Conservation (phyloP, 2,113 vertebrate species). For the Cisticola juncidis region DNA sequence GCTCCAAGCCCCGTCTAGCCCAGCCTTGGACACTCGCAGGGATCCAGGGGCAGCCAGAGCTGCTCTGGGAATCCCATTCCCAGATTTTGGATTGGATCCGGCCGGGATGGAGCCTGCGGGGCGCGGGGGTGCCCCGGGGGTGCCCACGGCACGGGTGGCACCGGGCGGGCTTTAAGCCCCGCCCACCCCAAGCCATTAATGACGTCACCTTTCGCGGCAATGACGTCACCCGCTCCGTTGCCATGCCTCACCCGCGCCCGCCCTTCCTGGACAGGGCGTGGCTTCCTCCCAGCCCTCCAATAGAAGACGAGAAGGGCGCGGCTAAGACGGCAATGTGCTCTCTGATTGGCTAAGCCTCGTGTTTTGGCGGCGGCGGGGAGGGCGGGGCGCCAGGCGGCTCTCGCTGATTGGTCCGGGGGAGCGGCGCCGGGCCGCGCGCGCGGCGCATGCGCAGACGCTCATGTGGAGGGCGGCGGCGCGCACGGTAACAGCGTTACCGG, state of each 20-base stretch:
- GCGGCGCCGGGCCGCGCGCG: accelerated
- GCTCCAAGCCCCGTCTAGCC: background rate
- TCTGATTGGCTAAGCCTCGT: background rate
- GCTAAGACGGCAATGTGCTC: accelerated
- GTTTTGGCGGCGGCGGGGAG: background rate
- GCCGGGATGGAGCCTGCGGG: accelerated
- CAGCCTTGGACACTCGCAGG: too few relatives aligned
- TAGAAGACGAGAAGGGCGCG: accelerated
- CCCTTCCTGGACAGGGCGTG: background rate
- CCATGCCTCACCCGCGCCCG: background rate
- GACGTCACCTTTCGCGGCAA: accelerated
- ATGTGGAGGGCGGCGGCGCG: background rate
- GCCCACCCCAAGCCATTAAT: accelerated
- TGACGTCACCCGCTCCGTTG: background rate
- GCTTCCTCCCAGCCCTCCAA: accelerated
- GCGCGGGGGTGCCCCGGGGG: background rate
- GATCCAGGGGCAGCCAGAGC: too few relatives aligned
- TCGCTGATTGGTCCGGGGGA: background rate
- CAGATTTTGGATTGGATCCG: accelerated
- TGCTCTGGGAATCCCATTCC: background rate
- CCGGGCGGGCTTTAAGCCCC: accelerated
- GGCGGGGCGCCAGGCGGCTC: background rate
- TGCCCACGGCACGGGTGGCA: accelerated
- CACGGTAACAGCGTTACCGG: background rate
- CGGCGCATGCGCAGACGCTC: background rate